Base-by-base conservation (phyloP, 2,888 invertebrate species). In the Andrena bicolor region DNA sequence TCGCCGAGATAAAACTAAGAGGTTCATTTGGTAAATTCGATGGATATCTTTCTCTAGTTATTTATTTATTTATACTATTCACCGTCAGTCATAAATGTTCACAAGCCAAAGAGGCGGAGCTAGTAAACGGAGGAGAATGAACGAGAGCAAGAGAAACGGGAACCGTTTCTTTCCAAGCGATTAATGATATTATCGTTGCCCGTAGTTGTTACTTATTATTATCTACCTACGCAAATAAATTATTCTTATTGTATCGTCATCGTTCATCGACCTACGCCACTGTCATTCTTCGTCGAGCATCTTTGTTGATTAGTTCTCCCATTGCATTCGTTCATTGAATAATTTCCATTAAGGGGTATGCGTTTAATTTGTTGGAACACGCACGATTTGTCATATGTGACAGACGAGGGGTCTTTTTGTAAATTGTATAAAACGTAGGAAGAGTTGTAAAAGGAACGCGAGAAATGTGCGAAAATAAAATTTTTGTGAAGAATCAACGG, bases 21-120 rank as follows among this genome's bases (percentile, higher is more conserved):
- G 1, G 41, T 60, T 66, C 23, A 32, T 58, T 49, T 63, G 28
- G 64, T 53, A 30, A 70, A 60, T 60, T 35, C 51, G 48, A 61
- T 35, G 35, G 58, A 48, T 66, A 75, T 61, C 48, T 61, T 65
- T 64, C 53, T 61, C 35, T 66, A 61, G 41, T 78, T 78, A 72
- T 74, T 71, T 88, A 84, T 84, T 89, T 88, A 90, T 90, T 91
- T 90, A 90, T 90, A 89, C 86, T 88, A 87, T 83, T 77, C 89
- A 90, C 82, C 87, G 89, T 91, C 92, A 93, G 91, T 93, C 92
- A 93, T 89, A 70, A 90, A 83, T 84, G 88, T 93, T 92, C 91
- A 92, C 92, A 93, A 93, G 91, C 93, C 93, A 93, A 93, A 93
- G 93, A 93, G 88, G 91, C 93, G 93, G 91, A 93, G 90, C 92